These are phyloP conservation scores for Cottus gobio DNA, from an alignment of 2,113 vertebrate genomes.

Conservation along the genomic window DNA sequence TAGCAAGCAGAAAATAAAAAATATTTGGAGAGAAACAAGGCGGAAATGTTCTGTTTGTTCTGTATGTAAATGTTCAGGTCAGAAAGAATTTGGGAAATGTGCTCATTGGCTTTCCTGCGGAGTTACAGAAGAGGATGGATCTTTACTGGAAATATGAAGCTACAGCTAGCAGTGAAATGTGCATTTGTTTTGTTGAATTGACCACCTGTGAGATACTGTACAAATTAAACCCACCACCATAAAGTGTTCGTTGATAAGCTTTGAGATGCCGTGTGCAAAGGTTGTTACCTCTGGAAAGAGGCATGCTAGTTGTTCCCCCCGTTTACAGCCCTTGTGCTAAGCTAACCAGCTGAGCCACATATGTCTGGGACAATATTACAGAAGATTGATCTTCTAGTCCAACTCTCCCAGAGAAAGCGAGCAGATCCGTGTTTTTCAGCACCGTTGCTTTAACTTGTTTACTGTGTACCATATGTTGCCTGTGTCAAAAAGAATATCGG, in stretches of 20 bases:
- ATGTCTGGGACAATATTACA: background rate
- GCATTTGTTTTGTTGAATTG: background rate
- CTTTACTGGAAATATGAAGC: background rate
- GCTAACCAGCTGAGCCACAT: background rate
- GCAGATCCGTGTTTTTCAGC: background rate
- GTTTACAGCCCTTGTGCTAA: background rate
- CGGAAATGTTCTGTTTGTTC: background rate
- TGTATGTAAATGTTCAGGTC: background rate
- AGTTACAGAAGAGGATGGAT: background rate
- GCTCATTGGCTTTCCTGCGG: background rate
- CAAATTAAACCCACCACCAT: background rate
- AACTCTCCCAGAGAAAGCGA: background rate
- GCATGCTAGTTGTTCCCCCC: background rate
- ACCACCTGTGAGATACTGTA: background rate
- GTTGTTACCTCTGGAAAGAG: background rate
- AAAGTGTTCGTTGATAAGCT: background rate
- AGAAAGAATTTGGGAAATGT: background rate
- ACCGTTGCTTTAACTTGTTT: slow-evolving; percentile 3
- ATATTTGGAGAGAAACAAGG: no score
- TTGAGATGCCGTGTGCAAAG: background rate
- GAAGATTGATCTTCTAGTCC: background rate
- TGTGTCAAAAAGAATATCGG: background rate
- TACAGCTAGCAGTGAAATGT: background rate
- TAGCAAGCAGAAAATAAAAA: background rate
- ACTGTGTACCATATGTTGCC: background rate